Conservation (phyloP, 1,140 invertebrate genomes). For the Augochlora pura region DNA sequence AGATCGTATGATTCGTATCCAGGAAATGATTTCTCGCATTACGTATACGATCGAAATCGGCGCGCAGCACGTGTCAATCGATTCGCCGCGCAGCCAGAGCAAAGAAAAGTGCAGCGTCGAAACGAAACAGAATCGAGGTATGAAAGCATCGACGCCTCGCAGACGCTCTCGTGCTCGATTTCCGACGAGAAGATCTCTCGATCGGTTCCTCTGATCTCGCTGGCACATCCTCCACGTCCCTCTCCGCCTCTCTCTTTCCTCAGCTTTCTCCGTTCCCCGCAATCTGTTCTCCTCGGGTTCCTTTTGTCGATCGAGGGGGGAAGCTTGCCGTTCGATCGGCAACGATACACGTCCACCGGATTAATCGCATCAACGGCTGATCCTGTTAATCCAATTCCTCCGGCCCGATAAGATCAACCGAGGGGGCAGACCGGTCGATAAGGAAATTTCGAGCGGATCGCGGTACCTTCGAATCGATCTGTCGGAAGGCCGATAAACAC, state of each 20-base stretch:
- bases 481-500: too few relatives aligned
- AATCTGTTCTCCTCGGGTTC: slow-evolving; percentile 27
- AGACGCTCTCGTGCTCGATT: slow-evolving; percentile 57
- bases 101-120: not conserved
- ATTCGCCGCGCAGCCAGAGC: not conserved
- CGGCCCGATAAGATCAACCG: slow-evolving; percentile 46
- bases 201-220: slow-evolving; percentile 44
- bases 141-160: slow-evolving; percentile 49
- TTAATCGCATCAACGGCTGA: slow-evolving; percentile 59
- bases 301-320: slow-evolving; percentile 28
- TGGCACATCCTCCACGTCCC: slow-evolving; percentile 37
- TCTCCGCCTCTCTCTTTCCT: not conserved
- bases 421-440: slow-evolving; percentile 8
- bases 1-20: too few relatives aligned
- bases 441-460: slow-evolving; percentile 32
- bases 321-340: slow-evolving; percentile 31
- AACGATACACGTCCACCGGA: slow-evolving; percentile 57
- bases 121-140: slow-evolving; percentile 13
- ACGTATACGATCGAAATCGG: too few relatives aligned
- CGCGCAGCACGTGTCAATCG: too few relatives aligned
- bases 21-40: too few relatives aligned
- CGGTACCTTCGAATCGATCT: too few relatives aligned
- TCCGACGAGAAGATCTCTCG: slow-evolving; percentile 41
- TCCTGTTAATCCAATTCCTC: slow-evolving; percentile 75
- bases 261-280: not conserved